Percentiles rank a stretch among this genome's conserved stretches.
Evolutionary conservation across 2,888 invertebrate species (phyloP).

Genomic region (Torymus auratus): DNA sequence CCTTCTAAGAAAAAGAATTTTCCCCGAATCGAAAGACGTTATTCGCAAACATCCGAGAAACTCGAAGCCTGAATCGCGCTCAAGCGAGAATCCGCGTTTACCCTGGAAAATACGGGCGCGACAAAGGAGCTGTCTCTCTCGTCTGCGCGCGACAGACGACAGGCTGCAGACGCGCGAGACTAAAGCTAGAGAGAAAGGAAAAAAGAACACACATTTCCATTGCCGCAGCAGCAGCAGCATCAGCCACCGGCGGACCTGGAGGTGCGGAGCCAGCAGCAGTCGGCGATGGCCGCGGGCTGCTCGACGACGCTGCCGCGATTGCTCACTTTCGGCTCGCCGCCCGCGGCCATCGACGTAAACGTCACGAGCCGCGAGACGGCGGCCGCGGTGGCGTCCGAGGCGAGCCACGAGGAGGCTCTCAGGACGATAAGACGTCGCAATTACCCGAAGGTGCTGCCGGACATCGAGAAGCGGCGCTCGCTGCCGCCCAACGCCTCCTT

Average conservation of each 20-base stretch:
- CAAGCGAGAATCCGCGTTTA: too few relatives aligned
- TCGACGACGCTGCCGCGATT: slow-evolving; percentile 66
- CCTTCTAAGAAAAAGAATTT: too few relatives aligned
- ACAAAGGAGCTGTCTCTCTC: too few relatives aligned
- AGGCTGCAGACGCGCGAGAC: too few relatives aligned
- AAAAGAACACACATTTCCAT: not conserved
- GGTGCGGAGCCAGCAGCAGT: not conserved
- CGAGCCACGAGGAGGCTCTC: slow-evolving; percentile 83
- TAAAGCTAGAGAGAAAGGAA: not conserved
- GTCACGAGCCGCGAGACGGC: slow-evolving; percentile 82
- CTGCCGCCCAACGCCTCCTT: slow-evolving; percentile 68
- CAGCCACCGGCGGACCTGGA: slow-evolving; percentile 11
- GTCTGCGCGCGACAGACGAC: too few relatives aligned
- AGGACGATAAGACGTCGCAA: slow-evolving; percentile 86
- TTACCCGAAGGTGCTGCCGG: slow-evolving; percentile 91
- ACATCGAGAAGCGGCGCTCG: slow-evolving; percentile 78
- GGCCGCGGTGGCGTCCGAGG: not conserved
- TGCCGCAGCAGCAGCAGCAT: slow-evolving; percentile 2
- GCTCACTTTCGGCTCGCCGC: slow-evolving; percentile 69
- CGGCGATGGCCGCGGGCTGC: slow-evolving; percentile 62
- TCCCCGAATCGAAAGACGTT: too few relatives aligned
- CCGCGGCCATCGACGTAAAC: slow-evolving; percentile 80
- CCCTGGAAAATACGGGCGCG: too few relatives aligned
- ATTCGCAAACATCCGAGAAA: too few relatives aligned
- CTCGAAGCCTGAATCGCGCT: too few relatives aligned